These are phyloP conservation scores for Fukomys damarensis DNA, from an alignment of 2,113 vertebrate genomes.

Conservation along the genomic window DNA sequence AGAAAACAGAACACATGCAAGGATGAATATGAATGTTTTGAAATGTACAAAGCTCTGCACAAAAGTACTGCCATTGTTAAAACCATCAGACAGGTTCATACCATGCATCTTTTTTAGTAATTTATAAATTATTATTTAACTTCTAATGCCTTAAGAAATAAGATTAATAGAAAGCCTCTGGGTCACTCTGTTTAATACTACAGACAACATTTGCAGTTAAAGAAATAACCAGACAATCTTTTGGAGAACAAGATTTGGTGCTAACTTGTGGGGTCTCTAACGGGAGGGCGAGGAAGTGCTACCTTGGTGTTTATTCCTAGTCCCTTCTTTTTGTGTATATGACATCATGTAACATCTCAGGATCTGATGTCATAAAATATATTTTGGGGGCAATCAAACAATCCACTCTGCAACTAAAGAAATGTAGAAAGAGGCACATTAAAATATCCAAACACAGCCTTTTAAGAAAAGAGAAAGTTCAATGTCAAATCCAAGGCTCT, in stretches of 20 bases:
- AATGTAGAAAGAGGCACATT: neutral
- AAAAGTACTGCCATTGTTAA: neutral
- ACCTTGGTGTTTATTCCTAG: neutral
- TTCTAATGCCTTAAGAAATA: neutral
- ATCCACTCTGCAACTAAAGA: neutral
- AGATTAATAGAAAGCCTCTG: neutral
- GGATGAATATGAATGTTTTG: neutral
- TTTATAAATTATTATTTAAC: neutral
- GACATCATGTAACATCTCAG: neutral
- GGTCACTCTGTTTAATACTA: constrained; percentile 4
- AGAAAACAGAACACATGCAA: constrained; percentile 34
- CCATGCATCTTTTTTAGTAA: neutral
- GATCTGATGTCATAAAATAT: neutral
- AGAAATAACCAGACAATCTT: neutral
- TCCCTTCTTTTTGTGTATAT: neutral
- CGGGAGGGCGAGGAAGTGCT: neutral
- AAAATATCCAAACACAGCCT: neutral
- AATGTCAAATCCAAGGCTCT: neutral
- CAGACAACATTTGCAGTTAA: neutral
- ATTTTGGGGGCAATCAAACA: neutral
- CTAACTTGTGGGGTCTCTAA: neutral
- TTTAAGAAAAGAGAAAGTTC: constrained; percentile 21
- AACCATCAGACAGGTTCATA: neutral
- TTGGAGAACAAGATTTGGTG: neutral
- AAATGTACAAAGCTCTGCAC: constrained; percentile 8